Evolutionary conservation across 2,797 vertebrate species (phyloP), one percentile per base, ranked within the genome.

Genomic region (Anas georgica): DNA sequence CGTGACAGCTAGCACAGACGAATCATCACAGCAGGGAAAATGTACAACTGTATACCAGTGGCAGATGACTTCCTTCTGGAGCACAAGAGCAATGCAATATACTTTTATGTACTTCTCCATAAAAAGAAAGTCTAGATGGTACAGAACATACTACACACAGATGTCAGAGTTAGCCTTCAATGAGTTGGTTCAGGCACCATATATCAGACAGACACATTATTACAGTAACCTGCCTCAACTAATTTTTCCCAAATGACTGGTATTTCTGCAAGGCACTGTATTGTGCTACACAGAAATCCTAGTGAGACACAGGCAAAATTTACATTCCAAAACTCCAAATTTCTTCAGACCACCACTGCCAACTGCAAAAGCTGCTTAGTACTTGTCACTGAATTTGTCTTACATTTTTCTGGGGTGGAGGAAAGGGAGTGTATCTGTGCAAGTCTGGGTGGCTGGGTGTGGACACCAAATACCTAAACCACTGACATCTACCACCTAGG

Each of bases 11-110:
- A 95, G 75, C 77, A 79, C 20, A 43, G 75, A 1, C 95, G 94
- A 96, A 90, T 95, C 92, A 92, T 94, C 95, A 85, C 80, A 95
- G 80, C 68, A 77, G 94, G 92, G 80, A 88, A 94, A 94, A 93
- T 29, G 37, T 63, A 9, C 68, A 84, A 76, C 59, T 56, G 20
- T 63, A 2, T 62, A 84, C 67, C 77, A 95, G 92, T 77, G 84
- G 55, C 77, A 94, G 77, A 92, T 88, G 87, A 91, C 88, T 97
- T 86, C 37, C 17, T 62, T 85, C 70, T 75, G 62, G 55, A 87
- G 73, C 33, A 58, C 41, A 83, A 56, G 52, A 90, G 41, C 39
- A 85, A 37, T 12, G 48, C 43, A 83, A 69, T 52, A 28, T 18
- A 69, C 59, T 92, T 89, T 69, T 35, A 90, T 82, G 33, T 88